Percentiles rank a stretch among this genome's conserved stretches.
Conservation (phyloP, 1,140 invertebrate species). For the Megalopta genalis region DNA sequence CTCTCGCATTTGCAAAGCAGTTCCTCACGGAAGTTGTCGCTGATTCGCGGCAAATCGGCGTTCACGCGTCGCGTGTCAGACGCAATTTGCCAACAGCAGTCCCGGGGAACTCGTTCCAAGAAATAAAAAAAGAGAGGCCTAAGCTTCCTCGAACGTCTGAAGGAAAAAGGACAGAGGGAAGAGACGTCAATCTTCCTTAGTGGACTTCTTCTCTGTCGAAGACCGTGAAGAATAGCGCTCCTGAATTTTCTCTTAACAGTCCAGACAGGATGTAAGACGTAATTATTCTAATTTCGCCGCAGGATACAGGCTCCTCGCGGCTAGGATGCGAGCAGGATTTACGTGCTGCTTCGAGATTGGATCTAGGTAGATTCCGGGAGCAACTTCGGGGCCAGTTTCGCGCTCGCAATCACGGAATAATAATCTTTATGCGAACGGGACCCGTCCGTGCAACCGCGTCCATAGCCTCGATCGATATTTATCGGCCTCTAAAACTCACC, state of each 20-base stretch:
- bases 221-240: not conserved
- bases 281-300: conserved; percentile 62
- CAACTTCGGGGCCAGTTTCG: conserved; percentile 39
- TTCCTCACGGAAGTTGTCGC: not conserved
- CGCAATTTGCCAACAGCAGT: not conserved
- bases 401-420: conserved; percentile 48
- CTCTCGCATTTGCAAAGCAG: not conserved
- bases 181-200: too few relatives aligned
- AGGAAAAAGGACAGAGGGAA: too few relatives aligned
- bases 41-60: conserved; percentile 2
- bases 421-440: conserved; percentile 42
- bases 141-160: not conserved
- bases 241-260: not conserved
- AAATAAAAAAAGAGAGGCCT: not conserved
- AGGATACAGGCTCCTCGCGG: conserved; percentile 29
- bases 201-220: too few relatives aligned
- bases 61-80: conserved; percentile 28
- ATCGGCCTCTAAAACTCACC: conserved; percentile 1
- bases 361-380: conserved; percentile 47
- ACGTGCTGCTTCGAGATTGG: conserved; percentile 58
- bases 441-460: conserved; percentile 21
- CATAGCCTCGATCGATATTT: not conserved
- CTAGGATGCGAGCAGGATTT: conserved; percentile 36
- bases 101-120: not conserved
- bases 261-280: conserved; percentile 33